These are phyloP conservation scores for Drosophila cracens DNA, from an alignment of 2,888 invertebrate genomes.

Conservation along the genomic window DNA sequence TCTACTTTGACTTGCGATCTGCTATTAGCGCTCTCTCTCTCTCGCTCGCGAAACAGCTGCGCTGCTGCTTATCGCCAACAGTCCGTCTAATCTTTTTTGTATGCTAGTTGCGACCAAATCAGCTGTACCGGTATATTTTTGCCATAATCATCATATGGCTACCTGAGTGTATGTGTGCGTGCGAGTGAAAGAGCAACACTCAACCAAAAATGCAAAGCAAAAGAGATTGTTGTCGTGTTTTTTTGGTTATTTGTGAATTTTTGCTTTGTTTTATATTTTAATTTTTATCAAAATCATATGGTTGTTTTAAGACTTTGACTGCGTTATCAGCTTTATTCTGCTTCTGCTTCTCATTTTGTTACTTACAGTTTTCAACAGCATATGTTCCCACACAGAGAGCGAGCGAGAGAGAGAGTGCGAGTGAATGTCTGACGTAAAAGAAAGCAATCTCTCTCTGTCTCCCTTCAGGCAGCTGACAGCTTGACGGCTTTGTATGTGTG, in stretches of 20 bases:
- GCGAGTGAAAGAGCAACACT: slow-evolving; percentile 7
- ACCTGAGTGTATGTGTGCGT: slow-evolving; percentile 42
- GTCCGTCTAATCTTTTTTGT: slow-evolving; percentile 43
- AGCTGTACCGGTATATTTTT: slow-evolving; percentile 77
- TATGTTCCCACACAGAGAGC: slow-evolving; percentile 51
- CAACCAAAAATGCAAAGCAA: slow-evolving; percentile 17
- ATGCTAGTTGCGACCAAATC: slow-evolving; percentile 70
- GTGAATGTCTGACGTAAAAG: slow-evolving; percentile 47
- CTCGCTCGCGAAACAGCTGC: slow-evolving; percentile 50
- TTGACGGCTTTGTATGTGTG: slow-evolving; percentile 47
- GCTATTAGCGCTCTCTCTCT: slow-evolving; percentile 15
- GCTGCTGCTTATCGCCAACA: slow-evolving; percentile 47
- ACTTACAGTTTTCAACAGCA: slow-evolving; percentile 35
- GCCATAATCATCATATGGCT: slow-evolving; percentile 75
- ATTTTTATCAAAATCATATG: slow-evolving; percentile 75
- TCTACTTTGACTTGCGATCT: slow-evolving; percentile 33
- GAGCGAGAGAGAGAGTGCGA: slow-evolving; percentile 1
- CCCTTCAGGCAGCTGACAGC: slow-evolving; percentile 55
- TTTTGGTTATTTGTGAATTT: slow-evolving; percentile 21
- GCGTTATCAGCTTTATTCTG: slow-evolving; percentile 39
- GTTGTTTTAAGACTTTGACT: slow-evolving; percentile 46
- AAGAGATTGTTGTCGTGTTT: slow-evolving; percentile 17
- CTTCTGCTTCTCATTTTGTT: background rate
- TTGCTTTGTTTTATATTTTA: slow-evolving; percentile 2
- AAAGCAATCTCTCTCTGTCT: slow-evolving; percentile 23